These are phyloP conservation scores for Orchesellides sinensis DNA, from an alignment of 2,888 invertebrate species.

Conservation along the genomic window DNA sequence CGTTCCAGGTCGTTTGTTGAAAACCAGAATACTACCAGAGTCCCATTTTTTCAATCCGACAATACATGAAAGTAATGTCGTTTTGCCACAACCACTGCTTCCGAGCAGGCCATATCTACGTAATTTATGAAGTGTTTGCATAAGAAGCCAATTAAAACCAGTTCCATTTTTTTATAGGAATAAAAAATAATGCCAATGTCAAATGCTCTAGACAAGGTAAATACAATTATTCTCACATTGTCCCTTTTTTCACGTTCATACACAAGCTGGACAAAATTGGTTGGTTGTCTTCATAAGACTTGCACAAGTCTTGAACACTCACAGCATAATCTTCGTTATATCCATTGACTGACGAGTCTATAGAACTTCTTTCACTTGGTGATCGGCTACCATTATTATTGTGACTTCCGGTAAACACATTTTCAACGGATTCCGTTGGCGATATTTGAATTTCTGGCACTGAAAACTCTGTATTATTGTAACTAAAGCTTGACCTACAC, in stretches of 20 bases:
- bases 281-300: slow-evolving; percentile 10
- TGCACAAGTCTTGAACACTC: slow-evolving; percentile 17
- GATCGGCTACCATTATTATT: no score
- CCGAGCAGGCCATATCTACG: slow-evolving; percentile 42
- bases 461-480: no score
- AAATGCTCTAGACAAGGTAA: not conserved
- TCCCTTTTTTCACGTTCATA: slow-evolving; percentile 43
- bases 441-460: no score
- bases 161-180: not conserved
- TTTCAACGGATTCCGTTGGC: no score
- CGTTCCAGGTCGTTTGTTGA: slow-evolving; percentile 75
- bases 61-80: slow-evolving; percentile 44
- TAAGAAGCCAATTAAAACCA: no score
- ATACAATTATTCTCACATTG: slow-evolving; percentile 32
- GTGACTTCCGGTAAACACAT: no score
- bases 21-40: slow-evolving; percentile 76
- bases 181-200: no score
- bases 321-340: no score
- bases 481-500: not conserved
- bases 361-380: no score
- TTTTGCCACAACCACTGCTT: slow-evolving; percentile 76
- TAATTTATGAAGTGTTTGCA: not conserved
- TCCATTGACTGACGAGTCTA: no score
- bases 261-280: slow-evolving; percentile 26
- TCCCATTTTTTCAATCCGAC: slow-evolving; percentile 77